A percentile compares a stretch with the other conserved stretches of the same genome.
phyloP scores from a whole-genome alignment of 1,140 invertebrate genomes.

The Copidosoma floridanum region DNA sequence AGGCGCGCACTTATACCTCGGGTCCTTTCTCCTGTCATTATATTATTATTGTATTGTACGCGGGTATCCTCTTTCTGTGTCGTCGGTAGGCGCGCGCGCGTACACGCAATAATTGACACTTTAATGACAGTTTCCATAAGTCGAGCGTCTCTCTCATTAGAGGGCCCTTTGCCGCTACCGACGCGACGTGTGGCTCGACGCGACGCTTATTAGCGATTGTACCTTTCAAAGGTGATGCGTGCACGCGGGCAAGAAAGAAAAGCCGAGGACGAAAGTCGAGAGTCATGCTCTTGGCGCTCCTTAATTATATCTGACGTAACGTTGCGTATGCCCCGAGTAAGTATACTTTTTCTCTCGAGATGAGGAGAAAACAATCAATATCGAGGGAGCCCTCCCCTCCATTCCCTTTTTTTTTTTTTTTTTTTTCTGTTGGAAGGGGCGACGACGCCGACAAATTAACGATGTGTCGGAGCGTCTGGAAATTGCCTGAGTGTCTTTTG shows the following conservation, averaged over 20 bases:
- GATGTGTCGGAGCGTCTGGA: not conserved
- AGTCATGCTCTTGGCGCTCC: not conserved
- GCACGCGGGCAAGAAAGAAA: not conserved
- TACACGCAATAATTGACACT: constrained; percentile 36
- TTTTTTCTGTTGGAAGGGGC: not conserved
- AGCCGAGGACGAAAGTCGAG: no score
- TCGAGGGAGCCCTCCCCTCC: not conserved
- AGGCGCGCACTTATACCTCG: no score
- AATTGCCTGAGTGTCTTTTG: constrained; percentile 13
- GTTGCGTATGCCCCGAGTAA: no score
- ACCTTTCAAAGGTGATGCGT: not conserved
- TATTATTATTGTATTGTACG: no score
- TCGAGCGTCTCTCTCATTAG: not conserved
- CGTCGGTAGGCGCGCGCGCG: not conserved
- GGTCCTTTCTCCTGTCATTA: not conserved
- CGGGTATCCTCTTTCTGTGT: no score
- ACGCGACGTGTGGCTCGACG: no score
- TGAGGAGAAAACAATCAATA: constrained; percentile 24
- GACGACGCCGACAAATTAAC: constrained; percentile 8
- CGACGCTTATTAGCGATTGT: no score
- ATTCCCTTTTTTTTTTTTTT: no score
- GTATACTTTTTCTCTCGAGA: no score
- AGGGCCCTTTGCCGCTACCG: not conserved
- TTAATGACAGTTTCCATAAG: constrained; percentile 34
- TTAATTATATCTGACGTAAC: not conserved